phyloP scores from a whole-genome alignment of 2,888 invertebrate species.

The Beris chalybata region DNA sequence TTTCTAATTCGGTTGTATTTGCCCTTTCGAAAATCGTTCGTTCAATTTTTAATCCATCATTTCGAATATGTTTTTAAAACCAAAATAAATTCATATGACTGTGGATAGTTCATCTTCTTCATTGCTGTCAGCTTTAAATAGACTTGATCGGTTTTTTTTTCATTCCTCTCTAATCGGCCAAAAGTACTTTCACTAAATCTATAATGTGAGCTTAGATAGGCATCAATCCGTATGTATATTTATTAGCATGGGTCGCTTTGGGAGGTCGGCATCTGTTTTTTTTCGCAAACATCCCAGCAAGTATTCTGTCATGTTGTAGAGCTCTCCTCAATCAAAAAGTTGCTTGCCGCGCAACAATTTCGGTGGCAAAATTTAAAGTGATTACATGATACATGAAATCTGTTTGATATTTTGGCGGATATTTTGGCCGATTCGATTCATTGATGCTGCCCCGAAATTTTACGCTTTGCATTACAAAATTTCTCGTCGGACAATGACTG shows the following conservation, averaged over 20 bases:
- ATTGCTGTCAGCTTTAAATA: too few species aligned
- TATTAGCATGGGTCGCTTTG: background rate
- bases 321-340: constrained; percentile 16
- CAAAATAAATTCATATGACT: too few species aligned
- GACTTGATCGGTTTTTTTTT: too few species aligned
- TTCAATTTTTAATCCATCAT: too few species aligned
- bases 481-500: constrained; percentile 28
- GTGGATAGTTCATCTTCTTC: too few species aligned
- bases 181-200: too few species aligned
- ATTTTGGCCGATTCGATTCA: constrained; percentile 8
- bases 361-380: constrained; percentile 27
- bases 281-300: background rate
- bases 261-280: constrained; percentile 18
- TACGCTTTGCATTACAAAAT: constrained; percentile 18
- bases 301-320: background rate
- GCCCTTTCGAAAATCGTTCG: too few species aligned
- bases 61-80: too few species aligned
- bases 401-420: constrained; percentile 9
- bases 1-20: too few species aligned
- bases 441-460: constrained; percentile 14
- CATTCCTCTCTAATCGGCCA: too few species aligned
- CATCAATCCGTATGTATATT: too few species aligned
- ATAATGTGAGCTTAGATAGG: too few species aligned
- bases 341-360: constrained; percentile 12
- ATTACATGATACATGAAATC: constrained; percentile 28